Base-by-base conservation (phyloP, 2,113 vertebrate genomes). In the Eurystomus gularis region DNA sequence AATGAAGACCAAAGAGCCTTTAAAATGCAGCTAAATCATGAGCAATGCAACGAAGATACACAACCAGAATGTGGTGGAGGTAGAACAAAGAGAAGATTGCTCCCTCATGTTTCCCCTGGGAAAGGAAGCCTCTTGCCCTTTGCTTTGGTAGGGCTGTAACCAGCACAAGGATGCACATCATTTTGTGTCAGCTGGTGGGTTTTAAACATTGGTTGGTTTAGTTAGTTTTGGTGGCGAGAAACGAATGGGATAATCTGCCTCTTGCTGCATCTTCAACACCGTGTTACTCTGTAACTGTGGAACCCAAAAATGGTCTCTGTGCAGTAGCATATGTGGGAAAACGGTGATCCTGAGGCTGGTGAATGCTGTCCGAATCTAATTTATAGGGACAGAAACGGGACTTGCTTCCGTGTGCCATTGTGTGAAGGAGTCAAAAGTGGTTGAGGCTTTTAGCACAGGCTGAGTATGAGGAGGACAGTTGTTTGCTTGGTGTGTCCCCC, bases 231-330 rank as follows among this genome's bases (percentile, higher is more conserved):
- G 23, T 57, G 20, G 10, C 1, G 4, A 54, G 40, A 71, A 61
- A 44, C 39, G n/a, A 81, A 28, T 49, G 13, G 83, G 33, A 13
- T 68, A 8, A 60, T 76, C 23, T 20, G 6, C 71, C 24, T 86
- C 11, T 70, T 71, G 23, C 31, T 82, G n/a, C 25, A 25, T 57
- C 29, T 55, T 66, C n/a, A 2, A 11, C 28, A 20, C 0, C 1
- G 11, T 48, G 33, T 55, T 51, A 13, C 0, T 4, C 28, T 40
- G 14, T 26, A 48, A 13, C 11, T 17, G 17, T 2, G 6, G 19
- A 52, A 72, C 55, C 72, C 23, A 20, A 2, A 71, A 35, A 6
- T 23, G 60, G 20, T 33, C 25, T 75, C 31, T 29, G 31, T 68
- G 16, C 29, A 11, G 68, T 44, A 28, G 24, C 37, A 3, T 19